Evolutionary conservation across 2,113 vertebrate genomes (phyloP).

Genomic region (Lathamus discolor): DNA sequence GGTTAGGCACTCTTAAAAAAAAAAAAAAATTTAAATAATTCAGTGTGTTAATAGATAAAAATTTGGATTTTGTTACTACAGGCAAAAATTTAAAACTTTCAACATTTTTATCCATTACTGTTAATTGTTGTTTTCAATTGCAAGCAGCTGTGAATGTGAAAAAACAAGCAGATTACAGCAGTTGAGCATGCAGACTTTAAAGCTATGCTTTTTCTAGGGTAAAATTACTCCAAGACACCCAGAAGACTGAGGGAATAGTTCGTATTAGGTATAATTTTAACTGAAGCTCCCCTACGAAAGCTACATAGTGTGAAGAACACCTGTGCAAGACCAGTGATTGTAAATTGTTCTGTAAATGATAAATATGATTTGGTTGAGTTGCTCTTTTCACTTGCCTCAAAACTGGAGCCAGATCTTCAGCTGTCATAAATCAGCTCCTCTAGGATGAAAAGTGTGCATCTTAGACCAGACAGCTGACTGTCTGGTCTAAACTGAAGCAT

Average conservation of each 20-base stretch:
- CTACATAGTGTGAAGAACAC: neutral
- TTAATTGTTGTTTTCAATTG: neutral
- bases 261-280: neutral
- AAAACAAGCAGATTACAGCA: neutral
- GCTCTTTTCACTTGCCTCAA: neutral
- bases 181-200: neutral
- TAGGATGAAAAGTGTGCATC: fast-evolving
- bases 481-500: neutral
- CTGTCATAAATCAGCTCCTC: neutral
- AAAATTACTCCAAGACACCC: neutral
- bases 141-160: neutral
- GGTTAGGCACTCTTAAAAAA: neutral
- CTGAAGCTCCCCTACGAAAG: neutral
- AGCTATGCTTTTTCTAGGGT: neutral
- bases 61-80: neutral
- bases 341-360: neutral
- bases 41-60: neutral
- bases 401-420: neutral
- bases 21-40: neutral
- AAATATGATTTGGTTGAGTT: neutral
- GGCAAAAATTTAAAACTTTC: neutral
- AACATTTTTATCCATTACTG: neutral
- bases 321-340: neutral
- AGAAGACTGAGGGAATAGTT: neutral
- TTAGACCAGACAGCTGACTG: neutral